Evolutionary conservation across 53 echinoderm and acorn worm species (phyloP).

Genomic region (Echinometra lucunter): DNA sequence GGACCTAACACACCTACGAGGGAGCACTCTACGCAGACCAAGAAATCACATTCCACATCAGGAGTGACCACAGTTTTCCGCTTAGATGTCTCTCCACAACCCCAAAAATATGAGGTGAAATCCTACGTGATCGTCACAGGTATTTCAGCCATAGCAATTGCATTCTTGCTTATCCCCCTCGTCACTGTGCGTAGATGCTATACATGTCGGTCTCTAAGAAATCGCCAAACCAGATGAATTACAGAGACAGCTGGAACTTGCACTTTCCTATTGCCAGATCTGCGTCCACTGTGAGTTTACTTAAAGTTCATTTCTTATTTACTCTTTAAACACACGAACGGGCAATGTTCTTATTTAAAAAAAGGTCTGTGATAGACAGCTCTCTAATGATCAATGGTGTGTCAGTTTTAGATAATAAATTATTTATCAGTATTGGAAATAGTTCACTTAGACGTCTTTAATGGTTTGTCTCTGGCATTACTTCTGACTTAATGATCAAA

Average conservation of each 20-base stretch:
- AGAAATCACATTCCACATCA: neutral
- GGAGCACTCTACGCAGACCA: neutral
- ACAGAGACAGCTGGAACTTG: slow-evolving; percentile 13
- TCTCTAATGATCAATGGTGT: too few relatives aligned
- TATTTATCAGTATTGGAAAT: too few relatives aligned
- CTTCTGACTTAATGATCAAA: too few relatives aligned
- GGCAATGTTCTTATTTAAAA: too few relatives aligned
- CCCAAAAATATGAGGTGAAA: neutral
- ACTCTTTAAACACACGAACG: too few relatives aligned
- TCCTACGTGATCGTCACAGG: neutral
- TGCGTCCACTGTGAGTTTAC: neutral
- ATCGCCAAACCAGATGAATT: neutral
- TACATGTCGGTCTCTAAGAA: neutral
- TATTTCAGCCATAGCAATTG: neutral
- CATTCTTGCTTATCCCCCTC: neutral
- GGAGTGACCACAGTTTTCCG: neutral
- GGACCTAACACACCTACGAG: neutral
- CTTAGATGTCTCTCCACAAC: neutral
- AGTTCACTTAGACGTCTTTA: too few relatives aligned
- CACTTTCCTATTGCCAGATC: slow-evolving; percentile 20
- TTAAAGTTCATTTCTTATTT: neutral
- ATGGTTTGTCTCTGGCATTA: too few relatives aligned
- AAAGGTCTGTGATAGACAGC: too few relatives aligned
- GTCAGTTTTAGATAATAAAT: too few relatives aligned
- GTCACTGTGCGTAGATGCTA: neutral